Base-by-base conservation (phyloP, 2,888 invertebrate genomes). In the Parnassius mnemosyne region DNA sequence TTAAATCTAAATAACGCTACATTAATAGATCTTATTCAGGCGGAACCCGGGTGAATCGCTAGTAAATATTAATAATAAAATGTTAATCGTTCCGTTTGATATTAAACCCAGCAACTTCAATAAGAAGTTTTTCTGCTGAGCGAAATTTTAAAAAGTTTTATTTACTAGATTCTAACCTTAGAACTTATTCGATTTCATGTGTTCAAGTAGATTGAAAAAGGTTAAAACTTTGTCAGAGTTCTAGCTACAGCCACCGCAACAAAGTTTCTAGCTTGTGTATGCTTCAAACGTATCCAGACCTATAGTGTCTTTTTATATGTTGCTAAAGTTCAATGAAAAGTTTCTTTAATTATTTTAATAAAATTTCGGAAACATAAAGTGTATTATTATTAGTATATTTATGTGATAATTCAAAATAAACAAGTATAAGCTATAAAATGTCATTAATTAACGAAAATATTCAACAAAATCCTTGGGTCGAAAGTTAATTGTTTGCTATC, bases 161-260 rank as follows among this genome's bases (percentile, higher is more conserved):
- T 61, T 56, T 61, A 61, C 56, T 52, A 41, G 41, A 44, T 52
- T 56, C 52, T 56, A 52, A 51, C 61, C 44, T 61, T 11, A 46
- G 56, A 57, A 61, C 55, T 61, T 61, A 44, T 55, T 61, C 56
- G 46, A 56, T 57, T 61, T 52, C 52, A 61, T 56, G 61, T 61
- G 52, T 52, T 52, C 46, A 12, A 46, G 16, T 44, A 56, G 56
- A 61, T 56, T 61, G 56, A 61, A 61, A 12, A n/a, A 52, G 52
- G 46, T 46, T 25, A 51, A 56, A 56, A 61, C 56, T 61, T 61
- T 12, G 51, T 53, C 47, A 53, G 16, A 46, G 41, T 34, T 41
- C 51, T 61, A 52, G 56, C 51, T 46, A 25, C 43, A 34, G 46
- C 53, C 47, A 41, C 51, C 44, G 56, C 50, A 52, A 47, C 56